Evolutionary conservation across 2,797 vertebrate species (phyloP).

Genomic region (Eulemur coronatus): DNA sequence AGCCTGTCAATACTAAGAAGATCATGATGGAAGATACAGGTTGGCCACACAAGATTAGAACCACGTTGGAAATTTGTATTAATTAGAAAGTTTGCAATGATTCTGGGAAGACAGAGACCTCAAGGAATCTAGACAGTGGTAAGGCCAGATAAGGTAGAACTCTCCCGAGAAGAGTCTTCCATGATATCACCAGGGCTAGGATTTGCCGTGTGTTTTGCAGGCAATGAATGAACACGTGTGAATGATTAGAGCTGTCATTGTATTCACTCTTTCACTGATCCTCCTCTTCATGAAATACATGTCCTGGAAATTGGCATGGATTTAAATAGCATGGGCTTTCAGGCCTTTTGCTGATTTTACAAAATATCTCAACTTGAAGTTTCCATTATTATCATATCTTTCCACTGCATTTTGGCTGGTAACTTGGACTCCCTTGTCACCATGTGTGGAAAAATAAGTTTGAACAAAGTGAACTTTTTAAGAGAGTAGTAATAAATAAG

Average conservation of each 20-base stretch:
- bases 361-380: background rate
- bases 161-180: background rate
- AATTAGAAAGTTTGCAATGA: background rate
- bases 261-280: background rate
- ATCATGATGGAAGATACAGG: background rate
- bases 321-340: background rate
- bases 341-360: background rate
- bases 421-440: background rate
- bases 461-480: background rate
- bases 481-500: background rate
- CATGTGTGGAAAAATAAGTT: background rate
- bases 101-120: background rate
- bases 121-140: background rate
- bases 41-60: background rate
- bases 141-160: background rate
- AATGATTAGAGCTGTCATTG: background rate
- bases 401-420: background rate
- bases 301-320: background rate
- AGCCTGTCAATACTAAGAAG: too few relatives aligned
- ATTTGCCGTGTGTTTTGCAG: background rate
- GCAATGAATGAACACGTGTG: background rate
- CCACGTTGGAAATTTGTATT: background rate
- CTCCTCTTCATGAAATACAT: slow-evolving; percentile 5
- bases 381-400: background rate
- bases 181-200: background rate